Percentiles rank a stretch among this genome's conserved stretches.
Conservation (phyloP, 2,797 vertebrate genomes). For the Tenualosa thibaudeaui region DNA sequence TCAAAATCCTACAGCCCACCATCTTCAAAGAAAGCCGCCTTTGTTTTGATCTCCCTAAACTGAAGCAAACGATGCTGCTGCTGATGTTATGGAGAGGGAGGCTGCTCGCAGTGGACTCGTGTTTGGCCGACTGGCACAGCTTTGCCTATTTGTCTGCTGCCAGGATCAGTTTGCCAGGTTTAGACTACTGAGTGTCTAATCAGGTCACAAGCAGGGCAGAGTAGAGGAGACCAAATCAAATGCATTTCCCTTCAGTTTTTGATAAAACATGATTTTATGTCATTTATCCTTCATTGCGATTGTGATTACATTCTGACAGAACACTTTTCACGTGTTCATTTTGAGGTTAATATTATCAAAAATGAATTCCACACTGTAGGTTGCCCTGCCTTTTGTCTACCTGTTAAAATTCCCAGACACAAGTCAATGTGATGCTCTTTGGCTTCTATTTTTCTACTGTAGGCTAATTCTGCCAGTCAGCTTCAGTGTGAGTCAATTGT, state of each 20-base stretch:
- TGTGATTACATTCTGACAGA: not conserved
- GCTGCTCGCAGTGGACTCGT: no score
- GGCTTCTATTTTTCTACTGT: not conserved
- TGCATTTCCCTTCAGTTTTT: not conserved
- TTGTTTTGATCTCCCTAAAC: constrained; percentile 57
- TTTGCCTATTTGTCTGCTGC: not conserved
- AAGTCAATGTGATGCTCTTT: not conserved
- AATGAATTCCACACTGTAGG: not conserved
- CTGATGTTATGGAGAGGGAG: constrained; percentile 29
- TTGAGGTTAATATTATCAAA: not conserved
- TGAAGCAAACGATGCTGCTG: constrained; percentile 49
- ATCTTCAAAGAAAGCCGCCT: constrained; percentile 52
- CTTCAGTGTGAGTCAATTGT: not conserved
- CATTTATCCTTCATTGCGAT: not conserved
- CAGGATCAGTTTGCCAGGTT: not conserved
- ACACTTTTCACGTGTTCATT: not conserved
- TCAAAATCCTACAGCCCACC: constrained; percentile 37
- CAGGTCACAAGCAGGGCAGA: not conserved
- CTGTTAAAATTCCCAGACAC: not conserved
- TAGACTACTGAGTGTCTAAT: no score
- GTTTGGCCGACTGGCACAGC: not conserved
- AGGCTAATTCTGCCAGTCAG: not conserved
- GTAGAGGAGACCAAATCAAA: not conserved
- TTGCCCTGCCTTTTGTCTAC: not conserved
- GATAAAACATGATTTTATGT: not conserved